Percentiles rank a stretch among this genome's conserved stretches.
Conservation (phyloP, 2,888 invertebrate species). For the Ganaspis brasiliensis region DNA sequence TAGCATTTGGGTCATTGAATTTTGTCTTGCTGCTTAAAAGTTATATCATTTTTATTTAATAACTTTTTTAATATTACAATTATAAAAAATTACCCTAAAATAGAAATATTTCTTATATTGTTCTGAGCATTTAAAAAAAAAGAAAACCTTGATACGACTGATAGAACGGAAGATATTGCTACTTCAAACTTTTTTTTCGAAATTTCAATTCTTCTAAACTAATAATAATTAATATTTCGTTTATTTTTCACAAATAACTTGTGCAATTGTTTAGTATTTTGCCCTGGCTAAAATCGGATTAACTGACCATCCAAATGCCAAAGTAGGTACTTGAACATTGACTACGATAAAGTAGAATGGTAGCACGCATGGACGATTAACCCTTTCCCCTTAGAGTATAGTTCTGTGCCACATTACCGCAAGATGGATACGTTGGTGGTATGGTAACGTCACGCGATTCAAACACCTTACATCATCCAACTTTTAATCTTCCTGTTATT, state of each 20-base stretch:
- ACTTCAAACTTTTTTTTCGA: too few species aligned
- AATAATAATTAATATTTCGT: background rate
- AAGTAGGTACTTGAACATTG: slow-evolving; percentile 55
- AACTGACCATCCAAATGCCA: slow-evolving; percentile 66
- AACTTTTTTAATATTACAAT: too few species aligned
- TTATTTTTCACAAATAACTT: background rate
- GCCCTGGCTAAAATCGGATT: slow-evolving; percentile 20
- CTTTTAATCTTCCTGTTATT: slow-evolving; percentile 25
- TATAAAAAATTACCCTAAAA: too few species aligned
- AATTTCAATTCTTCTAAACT: too few species aligned
- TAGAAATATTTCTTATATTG: too few species aligned
- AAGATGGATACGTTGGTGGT: slow-evolving; percentile 10
- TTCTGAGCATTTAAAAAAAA: too few species aligned
- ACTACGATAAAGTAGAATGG: background rate
- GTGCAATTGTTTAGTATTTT: background rate
- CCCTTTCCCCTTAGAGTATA: slow-evolving; percentile 11
- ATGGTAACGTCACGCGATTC: slow-evolving; percentile 21
- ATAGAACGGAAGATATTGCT: too few species aligned
- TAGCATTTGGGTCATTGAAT: too few species aligned
- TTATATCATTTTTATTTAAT: too few species aligned
- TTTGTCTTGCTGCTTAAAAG: too few species aligned
- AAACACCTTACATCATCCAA: slow-evolving; percentile 24
- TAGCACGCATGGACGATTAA: slow-evolving; percentile 47
- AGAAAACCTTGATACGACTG: too few species aligned
- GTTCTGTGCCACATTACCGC: slow-evolving; percentile 16